Evolutionary conservation across 2,888 invertebrate species (phyloP).

Genomic region (Lingula anatina): DNA sequence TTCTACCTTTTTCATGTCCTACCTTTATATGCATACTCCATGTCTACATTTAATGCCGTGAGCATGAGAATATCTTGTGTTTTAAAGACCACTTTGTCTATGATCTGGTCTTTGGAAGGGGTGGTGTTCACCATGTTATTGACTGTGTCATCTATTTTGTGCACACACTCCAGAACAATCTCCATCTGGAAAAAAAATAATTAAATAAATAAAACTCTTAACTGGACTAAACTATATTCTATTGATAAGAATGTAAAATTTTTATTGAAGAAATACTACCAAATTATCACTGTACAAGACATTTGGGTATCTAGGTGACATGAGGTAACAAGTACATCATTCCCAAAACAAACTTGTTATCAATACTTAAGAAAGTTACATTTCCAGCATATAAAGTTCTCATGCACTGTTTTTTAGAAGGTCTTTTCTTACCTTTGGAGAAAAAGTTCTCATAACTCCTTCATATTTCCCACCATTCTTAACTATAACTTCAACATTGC

Average conservation of each 20-base stretch:
- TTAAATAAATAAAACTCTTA: background rate
- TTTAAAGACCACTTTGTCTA: constrained; percentile 78
- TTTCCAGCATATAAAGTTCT: background rate
- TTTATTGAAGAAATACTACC: too few species aligned
- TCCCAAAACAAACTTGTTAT: too few species aligned
- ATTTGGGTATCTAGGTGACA: too few species aligned
- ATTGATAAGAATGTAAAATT: too few species aligned
- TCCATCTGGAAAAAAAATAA: constrained; percentile 63
- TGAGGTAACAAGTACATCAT: too few species aligned
- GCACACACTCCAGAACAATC: constrained; percentile 80
- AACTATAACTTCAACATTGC: constrained; percentile 52
- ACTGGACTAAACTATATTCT: too few species aligned
- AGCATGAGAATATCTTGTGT: constrained; percentile 77
- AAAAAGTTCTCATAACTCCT: constrained; percentile 85
- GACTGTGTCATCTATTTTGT: constrained; percentile 61
- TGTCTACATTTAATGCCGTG: constrained; percentile 76
- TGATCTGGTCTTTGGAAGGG: constrained; percentile 62
- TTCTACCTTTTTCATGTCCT: too few species aligned
- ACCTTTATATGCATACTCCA: constrained; percentile 83
- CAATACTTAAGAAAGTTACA: background rate
- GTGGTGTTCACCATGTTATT: constrained; percentile 15
- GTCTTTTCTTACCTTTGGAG: constrained; percentile 55
- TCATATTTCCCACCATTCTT: constrained; percentile 81
- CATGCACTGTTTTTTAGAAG: too few species aligned
- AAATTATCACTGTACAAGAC: too few species aligned